Evolutionary conservation across 2,113 vertebrate genomes (phyloP), one percentile per base, ranked within the genome.

Genomic region (Asarcornis scutulata): DNA sequence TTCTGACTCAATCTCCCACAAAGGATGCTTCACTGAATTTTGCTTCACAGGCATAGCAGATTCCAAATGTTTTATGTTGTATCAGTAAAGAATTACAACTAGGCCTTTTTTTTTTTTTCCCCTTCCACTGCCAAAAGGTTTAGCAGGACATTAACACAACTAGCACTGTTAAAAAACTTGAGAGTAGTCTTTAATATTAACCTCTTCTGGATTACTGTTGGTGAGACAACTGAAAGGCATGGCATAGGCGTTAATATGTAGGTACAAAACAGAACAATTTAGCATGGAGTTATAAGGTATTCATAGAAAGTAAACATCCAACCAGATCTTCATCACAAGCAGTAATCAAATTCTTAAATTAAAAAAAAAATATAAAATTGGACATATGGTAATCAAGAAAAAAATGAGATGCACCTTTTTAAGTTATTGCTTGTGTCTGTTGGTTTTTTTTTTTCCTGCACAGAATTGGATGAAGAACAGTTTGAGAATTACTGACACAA

Each of bases 401-500:
- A 80, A 91, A 78, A 59, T 14, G 22, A 53, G n/a, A 5, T 50
- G 7, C 7, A 7, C 9, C 2, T 69, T 92, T 78, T 78, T n/a
- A 38, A 38, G 8, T 88, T 94, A 31, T 1, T 86, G 32, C 10
- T 38, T 17, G 16, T 48, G 22, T 48, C 5, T 58, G 29, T 60
- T 42, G 34, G 10, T 60, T 36, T 20, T 2, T 34, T 67, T 81
- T 48, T 56, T 76, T 50, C 22, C 32, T 92, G 58, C 40, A 58
- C 74, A 99, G 99, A 99, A 99, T 84, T 99, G 99, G 99, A 99
- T 99, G 98, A 98, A 97, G 95, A 99, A 99, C 98, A 99, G 99
- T 94, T 97, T 99, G 63, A 99, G 96, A 92, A 98, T 99, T 93
- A 46, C 93, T 17, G 98, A 97, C 83, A 85, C 96, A 6, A 72